Evolutionary conservation across 2,797 vertebrate genomes (phyloP), one percentile per base, ranked within the genome.

Genomic region (Sphenodon punctatus): DNA sequence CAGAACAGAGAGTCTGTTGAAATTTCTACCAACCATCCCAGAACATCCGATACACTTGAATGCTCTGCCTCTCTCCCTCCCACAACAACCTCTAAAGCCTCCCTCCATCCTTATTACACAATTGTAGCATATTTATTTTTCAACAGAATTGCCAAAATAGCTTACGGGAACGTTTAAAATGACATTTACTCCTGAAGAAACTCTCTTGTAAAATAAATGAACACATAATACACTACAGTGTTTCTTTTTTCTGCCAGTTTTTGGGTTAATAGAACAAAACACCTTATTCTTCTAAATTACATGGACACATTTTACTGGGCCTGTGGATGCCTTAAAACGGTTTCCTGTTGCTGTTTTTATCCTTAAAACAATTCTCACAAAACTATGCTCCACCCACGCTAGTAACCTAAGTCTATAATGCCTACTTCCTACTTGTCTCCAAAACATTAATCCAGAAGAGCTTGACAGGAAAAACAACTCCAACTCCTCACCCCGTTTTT

Each of bases 331-430:
- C 73, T 17, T 6, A n/a, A 30, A n/a, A 30, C n/a, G 53, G 32
- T 70, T 48, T 30, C 17, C 66, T 66, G 23, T 59, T 67, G 15
- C 73, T 51, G 6, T 22, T 82, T 78, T 53, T 68, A 42, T 51
- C 63, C 43, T 68, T 51, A 84, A 51, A 36, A 78, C n/a, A 85
- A 80, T 59, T 68, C 74, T 78, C 56, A 27, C 66, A 3, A 85
- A 68, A 41, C 6, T 1, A 1, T 25, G 17, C 49, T 51, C 51
- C 49, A 51, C 49, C 25, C 51, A n/a, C 27, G n/a, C 10, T 51
- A 3, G 0, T 67, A 34, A 59, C 53, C 46, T 13, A 65, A 23
- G 22, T 81, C 56, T 22, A 17, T 8, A 27, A 59, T 10, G 17
- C 16, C 32, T 55, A 11, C 25, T n/a, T n/a, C 4, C n/a, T n/a